A percentile compares a stretch with the other conserved stretches of the same genome.
Evolutionary conservation across 2,113 vertebrate species (phyloP).

Genomic region (Microcebus murinus): DNA sequence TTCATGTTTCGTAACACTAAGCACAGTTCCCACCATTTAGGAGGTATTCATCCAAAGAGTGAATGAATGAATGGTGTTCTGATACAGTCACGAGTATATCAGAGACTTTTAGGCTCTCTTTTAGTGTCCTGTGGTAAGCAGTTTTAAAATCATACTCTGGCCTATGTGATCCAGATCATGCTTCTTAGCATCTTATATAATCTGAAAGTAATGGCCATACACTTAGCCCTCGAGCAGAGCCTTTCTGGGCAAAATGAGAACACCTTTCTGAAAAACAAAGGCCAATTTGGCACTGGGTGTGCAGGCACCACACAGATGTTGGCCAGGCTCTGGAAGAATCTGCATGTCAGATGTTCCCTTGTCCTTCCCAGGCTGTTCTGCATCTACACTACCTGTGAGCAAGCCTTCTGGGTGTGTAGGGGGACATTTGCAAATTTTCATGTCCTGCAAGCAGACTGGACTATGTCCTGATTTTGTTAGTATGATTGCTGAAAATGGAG

Average conservation of each 20-base stretch:
- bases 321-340: neutral
- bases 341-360: neutral
- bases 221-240: neutral
- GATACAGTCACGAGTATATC: neutral
- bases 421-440: neutral
- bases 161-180: neutral
- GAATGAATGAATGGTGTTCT: neutral
- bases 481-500: slow-evolving; percentile 79
- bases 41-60: neutral
- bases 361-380: fast-evolving
- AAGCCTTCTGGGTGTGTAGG: neutral
- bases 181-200: slow-evolving; percentile 47
- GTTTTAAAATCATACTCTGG: neutral
- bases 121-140: neutral
- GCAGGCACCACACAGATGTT: neutral
- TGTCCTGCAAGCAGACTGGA: slow-evolving; percentile 30
- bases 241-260: slow-evolving; percentile 20
- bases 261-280: slow-evolving; percentile 31
- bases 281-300: neutral
- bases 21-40: neutral
- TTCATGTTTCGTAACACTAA: neutral
- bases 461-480: slow-evolving; percentile 70
- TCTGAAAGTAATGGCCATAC: neutral
- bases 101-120: neutral
- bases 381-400: neutral